Base-by-base conservation (phyloP, 1,140 invertebrate genomes). In the Phthorimaea operculella region DNA sequence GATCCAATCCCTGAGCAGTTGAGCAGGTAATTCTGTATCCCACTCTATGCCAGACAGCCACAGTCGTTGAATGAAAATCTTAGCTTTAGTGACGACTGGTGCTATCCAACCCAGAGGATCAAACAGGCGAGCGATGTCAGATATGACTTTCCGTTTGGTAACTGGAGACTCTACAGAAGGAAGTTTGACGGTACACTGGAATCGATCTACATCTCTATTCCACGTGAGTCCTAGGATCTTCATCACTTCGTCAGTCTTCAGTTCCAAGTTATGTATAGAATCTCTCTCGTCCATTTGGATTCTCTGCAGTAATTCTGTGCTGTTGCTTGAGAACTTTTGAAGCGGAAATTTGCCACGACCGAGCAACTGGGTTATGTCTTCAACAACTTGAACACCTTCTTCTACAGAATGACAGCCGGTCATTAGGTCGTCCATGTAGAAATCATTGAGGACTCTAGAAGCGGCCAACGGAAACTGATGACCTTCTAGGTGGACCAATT, bases 341-440 rank as follows among this genome's bases (percentile, higher is more conserved):
- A 67, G 42, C 7, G 11, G 2, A 54, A 56, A 59, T 2, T 42
- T 34, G 10, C 52, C 58, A 14, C 11, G 33, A 1, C 47, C 28
- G 11, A 59, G 28, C 14, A 59, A 45, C 14, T 54, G 18, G 4
- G 9, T 59, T 10, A 59, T 42, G 15, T 59, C 16, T 51, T 51
- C 28, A 18, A 51, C 44, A 11, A 60, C 45, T 15, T 49, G 11
- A 12, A 52, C 11, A 8, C 21, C 58, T 50, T 68, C 60, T 33
- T 65, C 53, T 34, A 62, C 36, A n/a, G 49, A 51, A 7, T 61
- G 10, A 11, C 51, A 55, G 3, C 71, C 73, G 10, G 64, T 55
- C 8, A 79, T 50, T 1, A 69, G 10, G 55, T 80, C 68, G 54
- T 79, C 75, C 48, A 79, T 60, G 52, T 74, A 80, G 39, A 74